Evolutionary conservation across 2,888 invertebrate genomes (phyloP).

Genomic region (Epistrophella euchroma): DNA sequence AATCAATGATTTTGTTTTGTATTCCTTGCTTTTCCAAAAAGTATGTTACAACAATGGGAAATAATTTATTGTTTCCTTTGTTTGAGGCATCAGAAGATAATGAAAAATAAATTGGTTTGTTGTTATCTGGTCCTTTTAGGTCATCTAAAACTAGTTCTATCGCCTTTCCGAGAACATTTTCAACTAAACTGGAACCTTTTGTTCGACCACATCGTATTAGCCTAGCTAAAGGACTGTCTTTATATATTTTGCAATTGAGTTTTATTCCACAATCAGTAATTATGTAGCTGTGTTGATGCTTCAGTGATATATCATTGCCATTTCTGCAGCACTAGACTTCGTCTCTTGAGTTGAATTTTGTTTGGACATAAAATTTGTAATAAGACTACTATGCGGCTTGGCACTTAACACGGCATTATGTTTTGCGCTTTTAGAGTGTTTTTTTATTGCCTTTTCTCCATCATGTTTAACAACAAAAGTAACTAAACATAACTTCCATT

Average conservation of each 20-base stretch:
- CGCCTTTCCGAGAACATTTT: neutral
- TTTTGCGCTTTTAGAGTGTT: no score
- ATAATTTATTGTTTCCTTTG: neutral
- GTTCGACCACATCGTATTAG: neutral
- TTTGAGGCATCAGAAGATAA: neutral
- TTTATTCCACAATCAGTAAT: neutral
- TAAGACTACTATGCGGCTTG: no score
- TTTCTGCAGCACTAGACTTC: neutral
- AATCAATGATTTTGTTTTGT: no score
- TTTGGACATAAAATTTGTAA: no score
- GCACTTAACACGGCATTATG: no score
- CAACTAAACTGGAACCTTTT: neutral
- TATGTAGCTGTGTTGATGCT: neutral
- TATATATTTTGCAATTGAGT: neutral
- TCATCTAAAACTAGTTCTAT: neutral
- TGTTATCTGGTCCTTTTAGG: no score
- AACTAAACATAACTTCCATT: no score
- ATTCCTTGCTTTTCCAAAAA: neutral
- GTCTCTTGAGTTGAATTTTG: neutral
- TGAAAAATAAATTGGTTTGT: neutral
- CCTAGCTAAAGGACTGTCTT: neutral
- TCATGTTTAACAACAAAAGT: no score
- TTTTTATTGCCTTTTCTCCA: no score
- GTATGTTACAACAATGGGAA: neutral
- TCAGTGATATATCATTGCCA: neutral